These are phyloP conservation scores for Fragum sueziense DNA, from an alignment of 2,888 invertebrate species.

Conservation along the genomic window DNA sequence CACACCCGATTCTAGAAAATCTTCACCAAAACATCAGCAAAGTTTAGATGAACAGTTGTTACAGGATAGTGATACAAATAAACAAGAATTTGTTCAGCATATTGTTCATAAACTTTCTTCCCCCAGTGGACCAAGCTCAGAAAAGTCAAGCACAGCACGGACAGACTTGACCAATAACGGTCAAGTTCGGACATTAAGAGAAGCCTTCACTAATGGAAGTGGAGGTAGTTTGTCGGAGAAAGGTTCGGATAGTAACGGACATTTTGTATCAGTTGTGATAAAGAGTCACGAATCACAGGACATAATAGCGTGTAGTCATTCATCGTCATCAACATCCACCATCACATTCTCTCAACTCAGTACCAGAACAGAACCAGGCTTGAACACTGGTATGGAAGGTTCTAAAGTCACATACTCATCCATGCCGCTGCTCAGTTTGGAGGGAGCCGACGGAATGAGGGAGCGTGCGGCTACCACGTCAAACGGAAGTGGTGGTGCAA, in stretches of 20 bases:
- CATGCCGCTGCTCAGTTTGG: conserved; percentile 69
- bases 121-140: conserved; percentile 66
- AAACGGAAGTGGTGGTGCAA: conserved; percentile 20
- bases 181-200: conserved; percentile 69
- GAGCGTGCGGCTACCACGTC: conserved; percentile 67
- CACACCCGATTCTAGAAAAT: conserved; percentile 73
- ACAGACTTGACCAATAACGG: conserved; percentile 75
- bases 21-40: conserved; percentile 47
- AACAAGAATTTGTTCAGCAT: conserved; percentile 72
- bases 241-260: conserved; percentile 56
- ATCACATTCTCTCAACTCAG: conserved; percentile 58
- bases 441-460: conserved; percentile 61
- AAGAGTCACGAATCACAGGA: conserved; percentile 50
- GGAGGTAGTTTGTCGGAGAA: conserved; percentile 32
- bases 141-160: conserved; percentile 58
- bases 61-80: conserved; percentile 67
- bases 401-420: conserved; percentile 67
- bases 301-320: conserved; percentile 51
- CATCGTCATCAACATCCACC: conserved; percentile 65
- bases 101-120: conserved; percentile 72
- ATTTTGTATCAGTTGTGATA: conserved; percentile 35
- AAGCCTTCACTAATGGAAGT: conserved; percentile 66
- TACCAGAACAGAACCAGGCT: conserved; percentile 44
- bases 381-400: conserved; percentile 67
- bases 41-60: conserved; percentile 40